Conservation (phyloP, 2,888 invertebrate genomes). For the Ferdinandea cuprea region DNA sequence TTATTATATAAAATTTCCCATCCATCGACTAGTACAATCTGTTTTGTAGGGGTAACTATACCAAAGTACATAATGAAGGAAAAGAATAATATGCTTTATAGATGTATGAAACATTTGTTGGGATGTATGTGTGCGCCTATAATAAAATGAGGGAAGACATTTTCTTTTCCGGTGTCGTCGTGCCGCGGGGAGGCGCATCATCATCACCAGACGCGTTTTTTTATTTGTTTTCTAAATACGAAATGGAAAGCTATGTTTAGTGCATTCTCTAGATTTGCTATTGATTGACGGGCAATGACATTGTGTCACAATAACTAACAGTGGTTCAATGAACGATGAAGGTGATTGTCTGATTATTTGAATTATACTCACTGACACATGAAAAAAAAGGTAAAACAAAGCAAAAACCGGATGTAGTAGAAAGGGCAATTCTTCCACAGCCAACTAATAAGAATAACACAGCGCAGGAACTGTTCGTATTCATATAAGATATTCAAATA, state of each 20-base stretch:
- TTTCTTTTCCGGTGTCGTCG: conserved; percentile 70
- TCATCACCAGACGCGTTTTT: conserved; percentile 46
- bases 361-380: conserved; percentile 8
- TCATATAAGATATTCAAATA: conserved; percentile 48
- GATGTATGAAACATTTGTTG: conserved; percentile 77
- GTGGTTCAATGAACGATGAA: conserved; percentile 46
- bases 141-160: conserved; percentile 67
- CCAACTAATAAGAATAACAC: conserved; percentile 53
- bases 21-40: conserved; percentile 38
- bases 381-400: conserved; percentile 15
- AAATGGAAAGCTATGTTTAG: neutral
- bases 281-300: conserved; percentile 44
- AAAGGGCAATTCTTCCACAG: neutral
- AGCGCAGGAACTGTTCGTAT: conserved; percentile 66
- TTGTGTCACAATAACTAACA: conserved; percentile 20
- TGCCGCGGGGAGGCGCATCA: conserved; percentile 49
- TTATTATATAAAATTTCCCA: conserved; percentile 52
- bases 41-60: conserved; percentile 57
- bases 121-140: conserved; percentile 64
- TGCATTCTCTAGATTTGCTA: neutral
- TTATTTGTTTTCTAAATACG: conserved; percentile 5
- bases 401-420: conserved; percentile 58
- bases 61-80: conserved; percentile 32
- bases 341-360: neutral
- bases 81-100: conserved; percentile 76